Conservation (phyloP, 2,113 vertebrate species). For the Hypanus sabinus region DNA sequence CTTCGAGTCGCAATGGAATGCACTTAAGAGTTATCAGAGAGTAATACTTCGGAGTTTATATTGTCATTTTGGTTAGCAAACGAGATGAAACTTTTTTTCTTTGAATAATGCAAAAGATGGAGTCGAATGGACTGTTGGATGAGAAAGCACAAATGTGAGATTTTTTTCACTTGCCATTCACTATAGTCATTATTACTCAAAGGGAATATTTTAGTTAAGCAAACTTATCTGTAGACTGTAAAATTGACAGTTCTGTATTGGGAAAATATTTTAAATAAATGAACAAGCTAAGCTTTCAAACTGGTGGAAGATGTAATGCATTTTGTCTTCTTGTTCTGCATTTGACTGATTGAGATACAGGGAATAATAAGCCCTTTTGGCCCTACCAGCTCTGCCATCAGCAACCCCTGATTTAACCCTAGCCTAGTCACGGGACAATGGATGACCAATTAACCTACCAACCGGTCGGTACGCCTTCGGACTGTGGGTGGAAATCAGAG, state of each 20-base stretch:
- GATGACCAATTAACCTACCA: too few species aligned
- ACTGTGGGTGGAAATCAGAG: too few species aligned
- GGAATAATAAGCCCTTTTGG: too few species aligned
- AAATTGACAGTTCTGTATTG: conserved; percentile 5
- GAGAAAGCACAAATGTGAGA: conserved; percentile 10
- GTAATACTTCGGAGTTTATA: background rate
- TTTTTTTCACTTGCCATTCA: background rate
- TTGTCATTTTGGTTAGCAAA: background rate
- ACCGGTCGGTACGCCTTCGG: too few species aligned
- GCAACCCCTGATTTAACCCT: too few species aligned
- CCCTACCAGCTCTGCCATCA: too few species aligned
- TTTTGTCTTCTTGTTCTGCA: background rate
- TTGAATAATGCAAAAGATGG: background rate
- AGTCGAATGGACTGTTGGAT: background rate
- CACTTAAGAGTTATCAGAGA: background rate
- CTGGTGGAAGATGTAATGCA: background rate
- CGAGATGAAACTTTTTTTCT: background rate
- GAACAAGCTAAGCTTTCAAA: background rate
- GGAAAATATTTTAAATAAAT: conserved; percentile 28
- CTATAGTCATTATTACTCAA: conserved; percentile 18
- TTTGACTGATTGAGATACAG: too few species aligned
- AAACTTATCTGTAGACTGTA: background rate
- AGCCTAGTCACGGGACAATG: too few species aligned
- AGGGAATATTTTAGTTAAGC: conserved; percentile 17
- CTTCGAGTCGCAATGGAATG: background rate